Evolutionary conservation across 1,140 invertebrate genomes (phyloP).

Genomic region (Lineus longissimus): DNA sequence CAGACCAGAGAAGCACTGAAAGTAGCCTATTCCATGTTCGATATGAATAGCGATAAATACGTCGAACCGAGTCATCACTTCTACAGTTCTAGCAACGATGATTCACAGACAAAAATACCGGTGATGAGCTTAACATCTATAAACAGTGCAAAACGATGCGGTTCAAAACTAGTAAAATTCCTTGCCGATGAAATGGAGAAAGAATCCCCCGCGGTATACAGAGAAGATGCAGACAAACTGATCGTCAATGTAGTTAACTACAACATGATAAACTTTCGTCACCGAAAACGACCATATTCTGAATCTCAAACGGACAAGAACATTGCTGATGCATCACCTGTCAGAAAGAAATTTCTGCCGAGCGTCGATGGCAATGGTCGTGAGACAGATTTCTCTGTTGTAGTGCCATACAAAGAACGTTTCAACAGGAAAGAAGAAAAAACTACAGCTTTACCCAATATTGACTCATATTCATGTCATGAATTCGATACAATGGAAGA

Average conservation of each 20-base stretch:
- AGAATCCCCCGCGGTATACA: neutral
- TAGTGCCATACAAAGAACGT: constrained; percentile 1
- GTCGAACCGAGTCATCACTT: neutral
- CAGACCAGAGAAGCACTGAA: neutral
- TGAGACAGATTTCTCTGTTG: constrained; percentile 1
- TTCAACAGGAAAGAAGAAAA: constrained; percentile 2
- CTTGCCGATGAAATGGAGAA: constrained; percentile 1
- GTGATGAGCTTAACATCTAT: neutral
- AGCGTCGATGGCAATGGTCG: neutral
- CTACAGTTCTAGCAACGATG: constrained; percentile 1
- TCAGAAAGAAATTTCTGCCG: neutral
- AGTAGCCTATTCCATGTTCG: constrained; percentile 1
- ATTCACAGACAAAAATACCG: neutral
- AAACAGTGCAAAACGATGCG: constrained; percentile 1
- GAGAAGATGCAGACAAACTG: neutral
- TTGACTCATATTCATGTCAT: no score
- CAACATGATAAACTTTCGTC: neutral
- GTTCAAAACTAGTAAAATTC: constrained; percentile 2
- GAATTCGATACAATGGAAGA: neutral
- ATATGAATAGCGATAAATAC: neutral
- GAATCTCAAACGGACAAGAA: constrained; percentile 1
- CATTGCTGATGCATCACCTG: neutral
- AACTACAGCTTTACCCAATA: neutral
- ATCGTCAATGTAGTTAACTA: neutral
- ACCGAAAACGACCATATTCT: neutral